Evolutionary conservation across 2,888 invertebrate species (phyloP).

Genomic region (Campaea margaritaria): DNA sequence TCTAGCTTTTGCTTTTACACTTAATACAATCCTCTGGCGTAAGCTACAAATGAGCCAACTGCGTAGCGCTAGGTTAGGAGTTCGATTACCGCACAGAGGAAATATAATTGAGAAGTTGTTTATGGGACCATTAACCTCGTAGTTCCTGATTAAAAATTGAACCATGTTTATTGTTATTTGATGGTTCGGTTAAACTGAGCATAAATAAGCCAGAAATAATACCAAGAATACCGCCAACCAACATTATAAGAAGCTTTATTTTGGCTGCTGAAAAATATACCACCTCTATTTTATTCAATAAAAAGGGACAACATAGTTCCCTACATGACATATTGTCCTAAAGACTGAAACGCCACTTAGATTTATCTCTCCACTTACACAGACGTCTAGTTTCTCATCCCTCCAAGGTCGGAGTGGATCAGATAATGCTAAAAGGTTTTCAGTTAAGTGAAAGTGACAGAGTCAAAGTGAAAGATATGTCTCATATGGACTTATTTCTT

Average conservation of each 20-base stretch:
- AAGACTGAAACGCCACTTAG: constrained; percentile 28
- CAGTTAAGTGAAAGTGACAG: constrained; percentile 8
- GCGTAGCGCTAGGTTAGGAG: no score
- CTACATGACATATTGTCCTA: constrained; percentile 17
- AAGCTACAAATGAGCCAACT: no score
- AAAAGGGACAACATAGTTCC: constrained; percentile 14
- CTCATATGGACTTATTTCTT: background rate
- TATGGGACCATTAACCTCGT: no score
- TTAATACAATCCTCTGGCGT: no score
- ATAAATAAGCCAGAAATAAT: no score
- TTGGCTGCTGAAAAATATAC: constrained; percentile 4
- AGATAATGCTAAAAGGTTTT: constrained; percentile 26
- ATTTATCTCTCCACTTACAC: constrained; percentile 27
- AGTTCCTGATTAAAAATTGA: no score
- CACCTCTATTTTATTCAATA: constrained; percentile 6
- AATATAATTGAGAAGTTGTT: no score
- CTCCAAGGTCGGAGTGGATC: constrained; percentile 17
- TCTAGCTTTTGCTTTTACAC: no score
- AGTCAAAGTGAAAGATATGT: constrained; percentile 17
- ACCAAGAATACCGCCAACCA: no score
- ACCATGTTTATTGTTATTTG: no score
- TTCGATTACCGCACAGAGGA: no score
- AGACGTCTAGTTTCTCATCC: constrained; percentile 28
- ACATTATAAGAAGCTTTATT: background rate
- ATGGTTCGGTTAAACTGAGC: no score